Conservation (phyloP, 2,113 vertebrate genomes). For the Sterrhoptilus dennistouni region DNA sequence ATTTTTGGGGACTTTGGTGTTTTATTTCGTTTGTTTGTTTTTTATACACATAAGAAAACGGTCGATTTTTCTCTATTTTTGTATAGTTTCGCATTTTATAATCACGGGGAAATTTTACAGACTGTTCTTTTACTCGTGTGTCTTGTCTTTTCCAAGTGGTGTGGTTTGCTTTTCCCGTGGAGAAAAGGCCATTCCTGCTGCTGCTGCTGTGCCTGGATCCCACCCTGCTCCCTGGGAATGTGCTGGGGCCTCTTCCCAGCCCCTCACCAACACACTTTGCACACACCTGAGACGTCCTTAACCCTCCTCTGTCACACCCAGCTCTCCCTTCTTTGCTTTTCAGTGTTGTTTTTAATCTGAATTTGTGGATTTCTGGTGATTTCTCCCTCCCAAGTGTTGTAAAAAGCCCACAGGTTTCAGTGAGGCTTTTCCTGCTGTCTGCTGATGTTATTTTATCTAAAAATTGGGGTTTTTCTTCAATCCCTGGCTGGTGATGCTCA, state of each 20-base stretch:
- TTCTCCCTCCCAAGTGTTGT: neutral
- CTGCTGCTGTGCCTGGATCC: slow-evolving; percentile 6
- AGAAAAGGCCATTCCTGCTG: slow-evolving; percentile 15
- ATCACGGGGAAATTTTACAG: slow-evolving; percentile 54
- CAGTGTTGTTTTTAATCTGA: neutral
- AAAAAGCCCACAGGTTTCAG: neutral
- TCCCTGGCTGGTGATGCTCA: neutral
- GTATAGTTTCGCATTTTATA: slow-evolving; percentile 77
- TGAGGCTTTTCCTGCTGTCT: neutral
- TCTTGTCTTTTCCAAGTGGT: slow-evolving; percentile 8
- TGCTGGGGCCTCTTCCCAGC: neutral
- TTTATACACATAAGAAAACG: slow-evolving; percentile 61
- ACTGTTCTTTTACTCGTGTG: slow-evolving; percentile 56
- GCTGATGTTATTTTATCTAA: neutral
- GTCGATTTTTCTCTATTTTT: slow-evolving; percentile 76
- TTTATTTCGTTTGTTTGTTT: neutral
- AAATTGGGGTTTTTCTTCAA: neutral
- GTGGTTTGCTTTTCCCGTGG: slow-evolving; percentile 45
- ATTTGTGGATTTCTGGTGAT: neutral
- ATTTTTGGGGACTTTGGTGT: neutral
- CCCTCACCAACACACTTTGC: neutral
- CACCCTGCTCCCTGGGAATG: neutral
- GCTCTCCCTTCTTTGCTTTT: neutral
- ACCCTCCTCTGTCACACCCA: neutral
- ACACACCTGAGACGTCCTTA: neutral